phyloP scores from a whole-genome alignment of 2,888 invertebrate species.

The Mythimna vitellina region DNA sequence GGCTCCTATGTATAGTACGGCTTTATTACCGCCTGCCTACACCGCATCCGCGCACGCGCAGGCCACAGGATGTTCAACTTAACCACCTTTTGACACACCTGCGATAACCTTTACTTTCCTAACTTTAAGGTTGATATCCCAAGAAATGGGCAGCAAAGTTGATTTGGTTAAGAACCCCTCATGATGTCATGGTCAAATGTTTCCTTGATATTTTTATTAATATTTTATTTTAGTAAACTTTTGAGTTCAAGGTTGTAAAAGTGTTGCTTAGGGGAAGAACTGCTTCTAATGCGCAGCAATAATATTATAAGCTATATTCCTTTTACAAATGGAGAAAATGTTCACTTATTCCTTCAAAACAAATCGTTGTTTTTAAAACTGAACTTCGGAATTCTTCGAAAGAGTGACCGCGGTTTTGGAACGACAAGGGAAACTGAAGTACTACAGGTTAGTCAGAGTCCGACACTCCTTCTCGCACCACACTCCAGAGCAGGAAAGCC shows the following conservation, averaged over 20 bases:
- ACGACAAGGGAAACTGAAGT: no score
- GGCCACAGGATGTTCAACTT: constrained; percentile 80
- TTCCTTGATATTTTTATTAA: constrained; percentile 69
- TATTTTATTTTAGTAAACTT: constrained; percentile 27
- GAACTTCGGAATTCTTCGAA: no score
- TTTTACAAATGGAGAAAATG: no score
- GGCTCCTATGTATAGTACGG: constrained; percentile 59
- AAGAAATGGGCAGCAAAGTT: neutral
- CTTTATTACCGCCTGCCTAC: constrained; percentile 70
- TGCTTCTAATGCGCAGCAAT: neutral
- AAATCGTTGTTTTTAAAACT: no score
- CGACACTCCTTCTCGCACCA: no score
- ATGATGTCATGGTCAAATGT: constrained; percentile 72
- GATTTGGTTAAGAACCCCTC: constrained; percentile 58
- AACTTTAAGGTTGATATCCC: constrained; percentile 46
- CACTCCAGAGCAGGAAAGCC: no score
- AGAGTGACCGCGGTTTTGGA: no score
- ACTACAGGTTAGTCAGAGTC: no score
- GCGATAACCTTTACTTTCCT: constrained; percentile 36
- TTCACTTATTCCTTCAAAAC: no score
- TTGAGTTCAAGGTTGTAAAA: constrained; percentile 27
- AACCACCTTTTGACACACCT: constrained; percentile 48
- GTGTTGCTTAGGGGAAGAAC: neutral
- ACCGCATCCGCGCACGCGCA: constrained; percentile 85
- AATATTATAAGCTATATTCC: no score